A percentile compares a stretch with the other conserved stretches of the same genome.
Evolutionary conservation across 2,113 vertebrate species (phyloP).

Genomic region (Sinocyclocheilus maitianheensis): DNA sequence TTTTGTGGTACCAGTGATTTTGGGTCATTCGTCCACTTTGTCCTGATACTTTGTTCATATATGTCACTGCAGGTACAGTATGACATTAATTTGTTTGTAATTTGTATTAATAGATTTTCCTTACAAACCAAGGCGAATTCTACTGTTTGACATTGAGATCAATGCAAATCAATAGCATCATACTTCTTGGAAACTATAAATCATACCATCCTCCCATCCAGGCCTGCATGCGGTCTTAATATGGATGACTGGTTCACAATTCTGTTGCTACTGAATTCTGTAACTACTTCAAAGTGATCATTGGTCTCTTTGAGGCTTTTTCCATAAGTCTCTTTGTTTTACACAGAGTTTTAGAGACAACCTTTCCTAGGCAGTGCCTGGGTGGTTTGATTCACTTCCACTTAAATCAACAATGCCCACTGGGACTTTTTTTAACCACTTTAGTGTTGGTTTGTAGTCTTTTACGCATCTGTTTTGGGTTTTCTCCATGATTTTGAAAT

Average conservation of each 20-base stretch:
- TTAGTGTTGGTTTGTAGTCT: slow-evolving; percentile 11
- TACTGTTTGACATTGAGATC: background rate
- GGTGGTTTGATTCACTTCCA: slow-evolving; percentile 6
- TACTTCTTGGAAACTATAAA: background rate
- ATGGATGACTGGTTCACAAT: background rate
- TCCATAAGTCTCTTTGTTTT: slow-evolving; percentile 21
- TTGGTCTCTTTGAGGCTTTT: slow-evolving; percentile 1
- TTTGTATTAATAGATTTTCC: background rate
- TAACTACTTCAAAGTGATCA: slow-evolving; percentile 6
- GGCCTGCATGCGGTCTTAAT: background rate
- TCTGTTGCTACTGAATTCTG: slow-evolving; percentile 5
- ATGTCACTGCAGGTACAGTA: background rate
- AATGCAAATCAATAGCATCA: background rate
- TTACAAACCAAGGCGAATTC: background rate
- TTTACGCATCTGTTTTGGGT: background rate
- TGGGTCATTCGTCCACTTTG: background rate
- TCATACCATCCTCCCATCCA: background rate
- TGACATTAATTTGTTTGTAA: too few species aligned
- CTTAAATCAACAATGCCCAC: slow-evolving; percentile 18
- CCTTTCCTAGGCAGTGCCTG: background rate
- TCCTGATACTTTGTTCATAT: background rate
- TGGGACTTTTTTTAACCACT: slow-evolving; percentile 20
- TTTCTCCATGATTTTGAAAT: background rate
- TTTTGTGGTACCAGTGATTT: background rate
- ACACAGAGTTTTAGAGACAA: background rate